These are phyloP conservation scores for Felis chaus DNA, from an alignment of 2,113 vertebrate genomes.

Conservation along the genomic window DNA sequence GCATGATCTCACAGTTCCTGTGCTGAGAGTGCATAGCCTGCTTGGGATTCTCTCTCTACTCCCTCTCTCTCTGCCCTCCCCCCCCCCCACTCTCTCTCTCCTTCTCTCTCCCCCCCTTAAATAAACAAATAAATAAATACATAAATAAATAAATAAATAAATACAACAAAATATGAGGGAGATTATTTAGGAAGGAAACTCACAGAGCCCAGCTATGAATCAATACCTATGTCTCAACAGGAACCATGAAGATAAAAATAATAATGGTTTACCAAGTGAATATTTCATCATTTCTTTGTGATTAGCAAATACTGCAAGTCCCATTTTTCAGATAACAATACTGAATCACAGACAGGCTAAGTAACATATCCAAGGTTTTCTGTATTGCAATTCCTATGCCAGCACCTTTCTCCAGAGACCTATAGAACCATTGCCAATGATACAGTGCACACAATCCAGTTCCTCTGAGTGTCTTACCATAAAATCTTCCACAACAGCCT, in stretches of 20 bases:
- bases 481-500: not conserved
- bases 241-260: not conserved
- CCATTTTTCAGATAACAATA: not conserved
- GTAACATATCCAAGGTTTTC: not conserved
- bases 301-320: not conserved
- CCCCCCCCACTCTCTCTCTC: no score
- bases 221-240: not conserved
- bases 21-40: no score
- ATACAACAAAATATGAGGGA: not conserved
- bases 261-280: not conserved
- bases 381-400: not conserved
- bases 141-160: not conserved
- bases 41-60: no score
- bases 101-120: no score
- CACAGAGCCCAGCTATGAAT: not conserved
- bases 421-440: not conserved
- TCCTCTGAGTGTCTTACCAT: not conserved
- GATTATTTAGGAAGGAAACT: not conserved
- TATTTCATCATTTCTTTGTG: not conserved
- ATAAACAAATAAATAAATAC: no score
- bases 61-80: no score
- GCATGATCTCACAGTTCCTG: no score
- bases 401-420: not conserved
- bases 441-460: rapidly evolving
- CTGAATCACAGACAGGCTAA: not conserved